Evolutionary conservation across 2,113 vertebrate genomes (phyloP).

Genomic region (Prolemur simus): DNA sequence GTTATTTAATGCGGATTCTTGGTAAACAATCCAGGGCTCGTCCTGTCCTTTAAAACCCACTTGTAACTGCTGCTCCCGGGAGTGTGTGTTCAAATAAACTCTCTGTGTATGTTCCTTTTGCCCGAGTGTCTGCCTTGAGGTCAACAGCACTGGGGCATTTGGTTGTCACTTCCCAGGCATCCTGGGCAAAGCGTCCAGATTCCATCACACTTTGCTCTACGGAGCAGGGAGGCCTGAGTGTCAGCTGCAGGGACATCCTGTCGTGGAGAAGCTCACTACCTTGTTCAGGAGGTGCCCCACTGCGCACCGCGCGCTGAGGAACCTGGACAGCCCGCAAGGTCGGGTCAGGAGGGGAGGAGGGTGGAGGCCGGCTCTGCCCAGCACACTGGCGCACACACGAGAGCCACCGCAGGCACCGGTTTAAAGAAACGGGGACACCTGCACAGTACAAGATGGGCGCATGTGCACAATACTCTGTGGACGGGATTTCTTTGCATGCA

Average conservation of each 20-base stretch:
- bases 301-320: accelerated
- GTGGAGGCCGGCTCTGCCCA: too few species aligned
- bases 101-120: not conserved
- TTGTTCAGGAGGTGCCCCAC: accelerated
- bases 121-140: not conserved
- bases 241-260: accelerated
- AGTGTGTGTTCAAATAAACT: not conserved
- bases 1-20: not conserved
- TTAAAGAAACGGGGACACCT: not conserved
- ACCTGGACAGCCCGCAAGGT: not conserved
- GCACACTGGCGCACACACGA: too few species aligned
- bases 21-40: not conserved
- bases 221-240: not conserved
- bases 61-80: not conserved
- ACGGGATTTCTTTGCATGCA: too few species aligned
- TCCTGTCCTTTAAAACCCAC: not conserved
- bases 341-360: too few species aligned
- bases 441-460: too few species aligned
- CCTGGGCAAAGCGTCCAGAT: not conserved
- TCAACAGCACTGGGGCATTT: too few species aligned
- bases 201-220: accelerated
- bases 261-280: not conserved
- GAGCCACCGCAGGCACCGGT: not conserved
- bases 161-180: not conserved
- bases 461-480: too few species aligned